A percentile compares a stretch with the other conserved stretches of the same genome.
Evolutionary conservation across 2,113 vertebrate species (phyloP).

Genomic region (Acrocephalus arundinaceus): DNA sequence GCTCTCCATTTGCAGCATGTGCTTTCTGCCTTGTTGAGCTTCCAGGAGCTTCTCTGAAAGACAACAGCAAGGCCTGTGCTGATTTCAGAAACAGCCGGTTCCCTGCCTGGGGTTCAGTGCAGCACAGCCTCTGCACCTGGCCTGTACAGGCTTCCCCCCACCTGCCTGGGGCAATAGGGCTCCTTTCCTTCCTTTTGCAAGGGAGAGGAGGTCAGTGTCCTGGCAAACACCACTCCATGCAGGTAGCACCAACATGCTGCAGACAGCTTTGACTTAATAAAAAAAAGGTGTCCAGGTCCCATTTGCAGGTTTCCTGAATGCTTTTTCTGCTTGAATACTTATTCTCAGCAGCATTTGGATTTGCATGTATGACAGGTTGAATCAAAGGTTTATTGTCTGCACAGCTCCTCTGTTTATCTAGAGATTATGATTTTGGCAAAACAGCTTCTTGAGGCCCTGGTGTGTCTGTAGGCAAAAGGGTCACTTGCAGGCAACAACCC

Average conservation of each 20-base stretch:
- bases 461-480: neutral
- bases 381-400: neutral
- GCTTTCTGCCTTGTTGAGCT: neutral
- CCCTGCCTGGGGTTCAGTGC: fast-evolving
- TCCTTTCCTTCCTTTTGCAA: neutral
- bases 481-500: neutral
- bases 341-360: neutral
- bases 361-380: neutral
- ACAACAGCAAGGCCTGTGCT: neutral
- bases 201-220: neutral
- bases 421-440: neutral
- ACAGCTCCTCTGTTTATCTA: neutral
- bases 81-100: neutral
- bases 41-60: neutral
- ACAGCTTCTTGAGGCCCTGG: neutral
- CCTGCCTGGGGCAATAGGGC: fast-evolving
- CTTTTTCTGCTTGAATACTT: neutral
- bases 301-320: neutral
- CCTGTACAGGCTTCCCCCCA: fast-evolving
- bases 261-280: neutral
- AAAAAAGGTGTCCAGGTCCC: neutral
- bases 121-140: neutral
- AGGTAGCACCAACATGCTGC: neutral
- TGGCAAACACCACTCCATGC: fast-evolving
- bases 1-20: neutral